A percentile compares a stretch with the other conserved stretches of the same genome.
Conservation (phyloP, 2,797 vertebrate species). For the Numenius phaeopus region DNA sequence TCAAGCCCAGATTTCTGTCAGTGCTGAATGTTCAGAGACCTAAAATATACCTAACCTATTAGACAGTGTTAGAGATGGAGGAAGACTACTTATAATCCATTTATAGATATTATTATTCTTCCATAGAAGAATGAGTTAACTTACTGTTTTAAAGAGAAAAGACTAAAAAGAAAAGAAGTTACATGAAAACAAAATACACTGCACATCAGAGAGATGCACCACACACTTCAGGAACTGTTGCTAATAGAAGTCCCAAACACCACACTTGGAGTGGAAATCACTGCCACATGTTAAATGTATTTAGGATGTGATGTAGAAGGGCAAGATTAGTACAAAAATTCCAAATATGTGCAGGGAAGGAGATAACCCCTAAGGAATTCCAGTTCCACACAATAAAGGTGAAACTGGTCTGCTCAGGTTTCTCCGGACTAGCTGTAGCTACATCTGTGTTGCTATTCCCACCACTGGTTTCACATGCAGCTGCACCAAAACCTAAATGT, state of each 20-base stretch:
- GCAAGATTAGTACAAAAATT: slow-evolving; percentile 53
- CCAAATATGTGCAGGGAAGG: slow-evolving; percentile 32
- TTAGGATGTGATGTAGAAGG: slow-evolving; percentile 19
- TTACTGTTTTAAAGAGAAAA: not conserved
- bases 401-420: slow-evolving; percentile 48
- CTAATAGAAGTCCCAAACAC: not conserved
- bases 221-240: not conserved
- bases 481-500: slow-evolving; percentile 32
- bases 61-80: not conserved
- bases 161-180: not conserved
- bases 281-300: slow-evolving; percentile 53
- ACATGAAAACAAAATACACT: not conserved
- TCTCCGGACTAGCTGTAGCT: not conserved
- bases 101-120: too few species aligned
- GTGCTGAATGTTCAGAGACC: not conserved
- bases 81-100: not conserved
- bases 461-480: not conserved
- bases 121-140: not conserved
- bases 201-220: not conserved
- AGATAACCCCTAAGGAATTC: slow-evolving; percentile 54
- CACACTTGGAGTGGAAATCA: slow-evolving; percentile 42
- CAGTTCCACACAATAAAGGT: slow-evolving; percentile 35
- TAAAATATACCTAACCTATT: not conserved
- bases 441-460: slow-evolving; percentile 23
- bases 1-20: slow-evolving; percentile 21